Evolutionary conservation across 2,113 vertebrate genomes (phyloP), one percentile per base, ranked within the genome.

Genomic region (Lutjanus erythropterus): DNA sequence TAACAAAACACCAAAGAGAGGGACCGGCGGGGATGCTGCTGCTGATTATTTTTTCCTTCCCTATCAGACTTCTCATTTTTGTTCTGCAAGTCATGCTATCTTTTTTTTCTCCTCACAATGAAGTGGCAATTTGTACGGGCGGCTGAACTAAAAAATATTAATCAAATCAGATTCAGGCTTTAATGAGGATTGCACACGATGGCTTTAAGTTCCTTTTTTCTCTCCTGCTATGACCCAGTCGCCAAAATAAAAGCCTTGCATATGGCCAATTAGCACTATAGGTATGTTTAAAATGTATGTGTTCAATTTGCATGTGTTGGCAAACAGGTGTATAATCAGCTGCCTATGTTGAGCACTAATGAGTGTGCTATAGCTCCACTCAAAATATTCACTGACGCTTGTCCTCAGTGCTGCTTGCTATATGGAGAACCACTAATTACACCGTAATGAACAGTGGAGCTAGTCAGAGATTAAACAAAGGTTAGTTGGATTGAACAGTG

Each of bases 1-100:
- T 47, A 67, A 66, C 44, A 78, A 71, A 60, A 78, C 49, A 74
- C 50, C 31, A 64, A 58, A 61, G 29, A 73, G 29, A 39, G 35
- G 25, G 46, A 53, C 60, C 39, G 6, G 55, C 0, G 0, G 60
- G 74, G 29, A 61, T 44, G 52, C 19, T 64, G 33, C 59, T 18
- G 29, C 19, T 71, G 55, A 77, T 83, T 85, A 71, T 86, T 78
- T 31, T n/a, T 41, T 55, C 35, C 47, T 49, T 76, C 50, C 42
- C 21, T 41, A 68, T 78, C 58, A 67, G 19, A 46, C 11, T 52
- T 53, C 9, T 44, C 1, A 12, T 58, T 61, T 56, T 31, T 84
- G 25, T 68, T 65, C 31, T 18, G 18, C 31, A 65, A 50, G 47
- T 68, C 27, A 72, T 58, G 11, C 50, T 9, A 29, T 15, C 19